Percentiles rank a stretch among this genome's conserved stretches.
Conservation (phyloP, 2,888 invertebrate species). For the Acleris laterana region DNA sequence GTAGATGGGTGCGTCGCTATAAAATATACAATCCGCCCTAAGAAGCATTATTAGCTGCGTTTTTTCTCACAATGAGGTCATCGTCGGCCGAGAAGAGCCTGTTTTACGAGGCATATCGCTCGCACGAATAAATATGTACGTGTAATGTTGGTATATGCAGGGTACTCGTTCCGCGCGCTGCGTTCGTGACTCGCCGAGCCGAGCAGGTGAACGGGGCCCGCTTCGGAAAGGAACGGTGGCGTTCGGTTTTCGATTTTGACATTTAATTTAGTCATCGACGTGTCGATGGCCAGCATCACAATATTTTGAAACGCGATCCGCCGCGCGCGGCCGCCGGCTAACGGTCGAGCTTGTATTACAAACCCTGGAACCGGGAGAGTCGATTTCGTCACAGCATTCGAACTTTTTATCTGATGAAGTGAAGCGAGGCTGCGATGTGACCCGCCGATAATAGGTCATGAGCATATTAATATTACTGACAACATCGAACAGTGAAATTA, state of each 20-base stretch:
- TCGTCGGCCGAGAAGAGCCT: constrained; percentile 57
- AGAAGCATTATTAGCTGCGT: constrained; percentile 47
- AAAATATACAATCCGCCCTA: constrained; percentile 43
- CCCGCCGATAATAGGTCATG: constrained; percentile 75
- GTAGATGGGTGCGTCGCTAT: constrained; percentile 55
- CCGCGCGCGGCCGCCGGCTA: constrained; percentile 47
- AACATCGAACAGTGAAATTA: constrained; percentile 76
- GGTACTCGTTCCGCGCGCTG: constrained; percentile 56
- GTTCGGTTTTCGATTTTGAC: constrained; percentile 58
- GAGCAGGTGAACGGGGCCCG: constrained; percentile 61
- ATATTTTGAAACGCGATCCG: constrained; percentile 74
- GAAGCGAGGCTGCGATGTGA: constrained; percentile 69
- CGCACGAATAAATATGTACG: constrained; percentile 57
- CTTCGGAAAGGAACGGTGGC: constrained; percentile 43
- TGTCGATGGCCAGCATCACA: constrained; percentile 58
- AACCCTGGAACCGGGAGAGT: constrained; percentile 47
- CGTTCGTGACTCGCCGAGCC: constrained; percentile 55
- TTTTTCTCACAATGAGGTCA: constrained; percentile 74
- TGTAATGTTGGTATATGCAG: constrained; percentile 55
- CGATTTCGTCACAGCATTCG: constrained; percentile 58
- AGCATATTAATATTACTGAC: constrained; percentile 80
- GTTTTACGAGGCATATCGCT: constrained; percentile 66
- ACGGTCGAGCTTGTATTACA: constrained; percentile 61
- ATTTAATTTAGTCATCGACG: constrained; percentile 57
- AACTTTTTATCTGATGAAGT: constrained; percentile 72